Conservation (phyloP, 2,113 vertebrate species). For the Hippocampus barbouri region DNA sequence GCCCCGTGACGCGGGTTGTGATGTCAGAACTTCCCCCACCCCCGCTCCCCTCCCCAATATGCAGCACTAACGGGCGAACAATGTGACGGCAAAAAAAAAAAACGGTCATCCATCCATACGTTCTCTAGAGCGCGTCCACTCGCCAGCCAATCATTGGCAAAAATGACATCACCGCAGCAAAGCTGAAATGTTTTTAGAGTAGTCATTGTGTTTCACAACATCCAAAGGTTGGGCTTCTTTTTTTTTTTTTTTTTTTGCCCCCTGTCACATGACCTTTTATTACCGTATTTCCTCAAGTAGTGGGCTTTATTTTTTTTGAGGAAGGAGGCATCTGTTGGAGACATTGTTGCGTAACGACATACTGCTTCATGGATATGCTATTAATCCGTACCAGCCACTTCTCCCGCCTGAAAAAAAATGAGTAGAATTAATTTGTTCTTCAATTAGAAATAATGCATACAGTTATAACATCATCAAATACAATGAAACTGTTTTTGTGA, state of each 20-base stretch:
- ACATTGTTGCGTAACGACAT: not conserved
- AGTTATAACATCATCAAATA: too few relatives aligned
- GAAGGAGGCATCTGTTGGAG: not conserved
- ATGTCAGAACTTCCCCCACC: not conserved
- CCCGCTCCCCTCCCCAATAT: not conserved
- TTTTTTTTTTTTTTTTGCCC: not conserved
- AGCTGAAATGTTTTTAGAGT: not conserved
- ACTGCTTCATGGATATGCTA: too few relatives aligned
- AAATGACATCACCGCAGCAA: not conserved
- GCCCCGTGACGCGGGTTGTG: not conserved
- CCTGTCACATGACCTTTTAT: conserved; percentile 12
- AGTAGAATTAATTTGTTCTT: too few relatives aligned
- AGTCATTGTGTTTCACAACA: not conserved
- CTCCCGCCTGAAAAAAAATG: too few relatives aligned
- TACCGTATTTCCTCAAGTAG: conserved; percentile 34
- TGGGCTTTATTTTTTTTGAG: not conserved
- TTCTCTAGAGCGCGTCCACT: not conserved
- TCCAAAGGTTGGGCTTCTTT: not conserved
- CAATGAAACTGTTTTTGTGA: too few relatives aligned
- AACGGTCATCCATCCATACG: not conserved
- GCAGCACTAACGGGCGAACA: not conserved
- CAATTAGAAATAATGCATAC: too few relatives aligned
- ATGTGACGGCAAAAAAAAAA: not conserved
- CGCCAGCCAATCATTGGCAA: not conserved
- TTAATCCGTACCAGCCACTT: too few relatives aligned